phyloP scores from a whole-genome alignment of 1,140 invertebrate genomes.

The Drosophila kurseongensis region DNA sequence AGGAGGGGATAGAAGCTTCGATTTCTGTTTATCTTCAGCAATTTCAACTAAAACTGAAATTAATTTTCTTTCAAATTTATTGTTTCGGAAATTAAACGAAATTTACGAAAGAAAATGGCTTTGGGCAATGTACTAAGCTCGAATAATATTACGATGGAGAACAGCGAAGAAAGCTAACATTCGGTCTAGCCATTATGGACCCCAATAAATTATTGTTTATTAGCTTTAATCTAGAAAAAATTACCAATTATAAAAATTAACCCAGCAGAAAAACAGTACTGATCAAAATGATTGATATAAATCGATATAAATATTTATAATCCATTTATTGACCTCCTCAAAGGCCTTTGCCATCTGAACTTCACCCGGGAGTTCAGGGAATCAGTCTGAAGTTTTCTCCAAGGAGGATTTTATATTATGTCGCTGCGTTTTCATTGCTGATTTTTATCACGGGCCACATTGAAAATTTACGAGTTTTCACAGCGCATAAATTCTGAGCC shows the following conservation, averaged over 20 bases:
- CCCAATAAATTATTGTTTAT: neutral
- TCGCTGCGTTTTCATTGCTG: constrained; percentile 40
- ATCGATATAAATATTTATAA: constrained; percentile 33
- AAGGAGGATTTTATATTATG: constrained; percentile 43
- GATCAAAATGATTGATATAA: neutral
- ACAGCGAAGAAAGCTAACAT: neutral
- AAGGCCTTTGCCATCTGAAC: constrained; percentile 3
- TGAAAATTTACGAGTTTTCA: constrained; percentile 66
- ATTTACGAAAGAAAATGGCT: neutral
- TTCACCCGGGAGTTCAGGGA: constrained; percentile 14
- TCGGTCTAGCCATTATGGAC: neutral
- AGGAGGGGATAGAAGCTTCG: constrained; percentile 10
- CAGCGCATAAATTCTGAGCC: constrained; percentile 54
- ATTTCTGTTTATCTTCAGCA: constrained; percentile 54
- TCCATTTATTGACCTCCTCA: constrained; percentile 23
- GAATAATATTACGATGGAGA: no score
- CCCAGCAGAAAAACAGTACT: no score
- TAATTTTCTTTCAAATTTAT: constrained; percentile 36
- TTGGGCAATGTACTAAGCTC: neutral
- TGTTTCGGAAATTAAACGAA: constrained; percentile 29
- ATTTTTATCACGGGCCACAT: constrained; percentile 64
- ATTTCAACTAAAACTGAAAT: constrained; percentile 31
- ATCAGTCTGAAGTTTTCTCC: constrained; percentile 6
- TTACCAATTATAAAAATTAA: no score
- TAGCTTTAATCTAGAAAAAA: no score